Evolutionary conservation across 2,888 invertebrate species (phyloP).

Genomic region (Luperina testacea): DNA sequence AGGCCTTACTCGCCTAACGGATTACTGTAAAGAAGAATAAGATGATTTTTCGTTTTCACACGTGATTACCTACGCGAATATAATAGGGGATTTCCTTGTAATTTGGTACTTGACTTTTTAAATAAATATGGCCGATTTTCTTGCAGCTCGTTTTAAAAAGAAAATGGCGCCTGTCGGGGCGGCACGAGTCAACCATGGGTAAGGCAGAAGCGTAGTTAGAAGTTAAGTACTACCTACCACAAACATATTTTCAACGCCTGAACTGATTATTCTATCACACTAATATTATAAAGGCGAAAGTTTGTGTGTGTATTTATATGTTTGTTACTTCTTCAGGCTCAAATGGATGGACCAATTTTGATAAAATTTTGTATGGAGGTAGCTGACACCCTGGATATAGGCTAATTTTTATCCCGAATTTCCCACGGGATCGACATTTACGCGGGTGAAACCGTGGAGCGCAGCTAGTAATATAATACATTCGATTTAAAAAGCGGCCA

Average conservation of each 20-base stretch:
- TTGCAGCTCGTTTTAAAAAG: not conserved
- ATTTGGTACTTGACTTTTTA: not conserved
- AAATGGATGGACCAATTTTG: no score
- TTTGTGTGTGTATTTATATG: no score
- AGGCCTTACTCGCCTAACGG: not conserved
- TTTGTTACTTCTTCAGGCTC: no score
- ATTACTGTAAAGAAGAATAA: not conserved
- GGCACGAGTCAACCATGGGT: not conserved
- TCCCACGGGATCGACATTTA: no score
- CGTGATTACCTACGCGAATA: constrained; percentile 10
- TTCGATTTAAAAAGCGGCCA: not conserved
- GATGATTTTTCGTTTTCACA: constrained; percentile 7
- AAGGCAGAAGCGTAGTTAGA: not conserved
- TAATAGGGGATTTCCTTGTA: not conserved
- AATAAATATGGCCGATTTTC: not conserved
- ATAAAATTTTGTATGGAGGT: no score
- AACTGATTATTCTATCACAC: not conserved
- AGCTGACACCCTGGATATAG: no score
- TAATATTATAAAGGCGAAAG: no score
- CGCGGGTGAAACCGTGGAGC: no score
- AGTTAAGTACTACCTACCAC: not conserved
- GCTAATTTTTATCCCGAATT: no score
- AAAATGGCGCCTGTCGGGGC: not conserved
- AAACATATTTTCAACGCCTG: not conserved
- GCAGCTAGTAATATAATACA: not conserved